Percentiles rank a stretch among this genome's conserved stretches.
Evolutionary conservation across 1,140 invertebrate genomes (phyloP).

Genomic region (Trachymyrmex cornetzi): DNA sequence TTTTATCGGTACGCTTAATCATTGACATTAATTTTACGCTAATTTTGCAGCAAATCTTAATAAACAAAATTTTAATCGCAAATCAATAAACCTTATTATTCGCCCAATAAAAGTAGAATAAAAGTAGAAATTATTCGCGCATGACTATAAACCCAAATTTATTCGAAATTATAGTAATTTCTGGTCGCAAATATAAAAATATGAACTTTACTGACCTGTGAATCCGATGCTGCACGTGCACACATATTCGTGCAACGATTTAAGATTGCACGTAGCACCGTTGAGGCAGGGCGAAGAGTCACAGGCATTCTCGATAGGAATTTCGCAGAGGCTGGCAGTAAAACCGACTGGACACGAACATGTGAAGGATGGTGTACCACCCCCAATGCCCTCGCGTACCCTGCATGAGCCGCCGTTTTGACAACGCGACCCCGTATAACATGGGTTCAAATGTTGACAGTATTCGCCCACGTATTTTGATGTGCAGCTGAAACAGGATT

Average conservation of each 20-base stretch:
- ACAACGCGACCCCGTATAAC: constrained; percentile 94
- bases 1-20: background rate
- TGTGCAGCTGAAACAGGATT: constrained; percentile 93
- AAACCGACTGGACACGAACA: constrained; percentile 96
- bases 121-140: background rate
- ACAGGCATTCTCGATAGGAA: constrained; percentile 95
- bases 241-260: constrained; percentile 92
- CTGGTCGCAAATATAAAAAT: background rate
- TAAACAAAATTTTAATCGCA: background rate
- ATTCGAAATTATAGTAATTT: background rate
- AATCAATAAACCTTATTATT: background rate
- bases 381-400: constrained; percentile 89
- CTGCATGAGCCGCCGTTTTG: constrained; percentile 97
- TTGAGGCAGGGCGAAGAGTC: constrained; percentile 95
- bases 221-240: constrained; percentile 95
- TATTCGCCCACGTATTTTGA: constrained; percentile 96
- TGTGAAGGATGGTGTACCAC: constrained; percentile 91
- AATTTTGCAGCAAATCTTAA: background rate
- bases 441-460: constrained; percentile 97
- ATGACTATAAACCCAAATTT: background rate
- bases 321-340: constrained; percentile 97
- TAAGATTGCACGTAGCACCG: constrained; percentile 94
- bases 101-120: background rate
- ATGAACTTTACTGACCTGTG: constrained; percentile 89
- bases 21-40: background rate